Percentiles rank a stretch among this genome's conserved stretches.
Conservation (phyloP, 2,888 invertebrate genomes). For the Colostygia pectinataria region DNA sequence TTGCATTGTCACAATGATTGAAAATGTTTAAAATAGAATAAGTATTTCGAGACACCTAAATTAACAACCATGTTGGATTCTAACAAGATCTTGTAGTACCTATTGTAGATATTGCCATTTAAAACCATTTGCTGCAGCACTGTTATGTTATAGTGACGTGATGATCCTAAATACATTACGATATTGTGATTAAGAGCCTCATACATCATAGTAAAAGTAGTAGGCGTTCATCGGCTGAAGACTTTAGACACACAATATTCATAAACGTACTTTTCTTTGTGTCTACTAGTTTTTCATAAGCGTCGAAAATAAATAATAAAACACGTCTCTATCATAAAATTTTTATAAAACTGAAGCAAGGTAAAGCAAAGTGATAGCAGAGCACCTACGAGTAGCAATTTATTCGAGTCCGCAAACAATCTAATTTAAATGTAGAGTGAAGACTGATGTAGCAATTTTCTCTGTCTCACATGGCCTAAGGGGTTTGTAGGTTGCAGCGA, state of each 20-base stretch:
- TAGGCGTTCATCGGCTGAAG: too few relatives aligned
- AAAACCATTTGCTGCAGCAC: too few relatives aligned
- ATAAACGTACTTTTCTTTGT: too few relatives aligned
- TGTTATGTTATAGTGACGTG: too few relatives aligned
- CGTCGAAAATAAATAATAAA: not conserved
- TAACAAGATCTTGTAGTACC: not conserved
- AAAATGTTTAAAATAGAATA: conserved; percentile 18
- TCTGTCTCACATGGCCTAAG: conserved; percentile 54
- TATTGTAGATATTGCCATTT: too few relatives aligned
- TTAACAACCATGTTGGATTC: not conserved
- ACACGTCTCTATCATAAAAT: conserved; percentile 2
- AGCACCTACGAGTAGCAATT: conserved; percentile 52
- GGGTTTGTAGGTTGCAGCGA: conserved; percentile 25
- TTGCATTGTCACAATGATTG: conserved; percentile 24
- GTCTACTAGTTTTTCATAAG: too few relatives aligned
- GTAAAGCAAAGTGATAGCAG: conserved; percentile 17
- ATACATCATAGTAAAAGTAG: too few relatives aligned
- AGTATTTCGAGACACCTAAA: conserved; percentile 3
- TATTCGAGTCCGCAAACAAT: conserved; percentile 63
- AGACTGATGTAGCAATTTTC: conserved; percentile 64
- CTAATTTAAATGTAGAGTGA: conserved; percentile 62
- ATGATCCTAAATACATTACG: too few relatives aligned
- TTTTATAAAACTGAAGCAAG: conserved; percentile 23
- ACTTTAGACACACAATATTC: too few relatives aligned
- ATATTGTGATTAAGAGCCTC: too few relatives aligned